These are phyloP conservation scores for Idaea aversata DNA, from an alignment of 2,888 invertebrate genomes.

Conservation along the genomic window DNA sequence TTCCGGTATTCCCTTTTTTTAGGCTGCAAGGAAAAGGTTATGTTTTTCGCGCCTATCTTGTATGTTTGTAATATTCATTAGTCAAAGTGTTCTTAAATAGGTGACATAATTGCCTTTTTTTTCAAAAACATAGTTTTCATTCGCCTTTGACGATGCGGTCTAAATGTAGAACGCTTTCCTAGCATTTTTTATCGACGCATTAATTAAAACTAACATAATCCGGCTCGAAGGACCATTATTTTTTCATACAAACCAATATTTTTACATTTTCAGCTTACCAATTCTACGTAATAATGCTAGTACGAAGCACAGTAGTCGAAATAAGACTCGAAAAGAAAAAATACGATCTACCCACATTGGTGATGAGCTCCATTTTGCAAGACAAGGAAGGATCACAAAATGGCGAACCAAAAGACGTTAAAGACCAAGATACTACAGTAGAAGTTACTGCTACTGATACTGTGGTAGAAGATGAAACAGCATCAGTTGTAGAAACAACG, in stretches of 20 bases:
- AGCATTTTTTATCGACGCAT: too few relatives aligned
- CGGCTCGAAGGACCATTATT: background rate
- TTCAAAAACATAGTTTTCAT: too few relatives aligned
- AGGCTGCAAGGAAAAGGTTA: too few relatives aligned
- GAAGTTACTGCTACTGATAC: constrained; percentile 13
- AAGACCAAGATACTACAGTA: constrained; percentile 10
- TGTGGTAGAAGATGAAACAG: background rate
- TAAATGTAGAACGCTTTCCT: too few relatives aligned
- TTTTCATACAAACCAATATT: background rate
- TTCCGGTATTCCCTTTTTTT: too few relatives aligned
- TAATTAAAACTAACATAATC: background rate
- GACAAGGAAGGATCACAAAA: constrained; percentile 25
- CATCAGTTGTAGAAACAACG: constrained; percentile 3
- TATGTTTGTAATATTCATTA: too few relatives aligned
- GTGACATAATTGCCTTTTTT: too few relatives aligned
- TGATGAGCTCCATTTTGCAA: constrained; percentile 34
- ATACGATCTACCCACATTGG: constrained; percentile 31
- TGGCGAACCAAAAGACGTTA: constrained; percentile 12
- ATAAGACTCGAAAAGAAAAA: constrained; percentile 37
- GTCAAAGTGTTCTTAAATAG: too few relatives aligned
- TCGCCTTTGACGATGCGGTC: too few relatives aligned
- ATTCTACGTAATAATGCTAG: constrained; percentile 51
- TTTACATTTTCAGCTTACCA: constrained; percentile 50
- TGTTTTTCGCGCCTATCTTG: too few relatives aligned
- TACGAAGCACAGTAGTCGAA: constrained; percentile 56